Percentiles rank a stretch among this genome's conserved stretches.
phyloP scores from a whole-genome alignment of 2,113 vertebrate genomes.

The Alces alces region DNA sequence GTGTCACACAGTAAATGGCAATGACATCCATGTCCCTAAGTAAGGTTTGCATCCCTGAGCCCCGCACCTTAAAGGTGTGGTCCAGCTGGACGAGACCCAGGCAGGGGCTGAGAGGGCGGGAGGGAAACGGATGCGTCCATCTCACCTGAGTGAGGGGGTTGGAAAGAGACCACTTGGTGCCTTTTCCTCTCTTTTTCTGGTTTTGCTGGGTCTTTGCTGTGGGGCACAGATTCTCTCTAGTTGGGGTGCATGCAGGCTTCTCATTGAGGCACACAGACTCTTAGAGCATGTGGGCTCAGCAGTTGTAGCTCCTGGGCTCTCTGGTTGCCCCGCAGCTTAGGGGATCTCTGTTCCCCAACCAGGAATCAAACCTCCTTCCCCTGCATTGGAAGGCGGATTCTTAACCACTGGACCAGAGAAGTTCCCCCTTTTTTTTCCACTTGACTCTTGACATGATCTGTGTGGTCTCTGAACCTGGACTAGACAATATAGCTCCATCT shows the following conservation, averaged over 20 bases:
- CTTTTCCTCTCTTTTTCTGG: background rate
- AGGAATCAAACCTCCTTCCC: background rate
- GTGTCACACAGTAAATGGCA: background rate
- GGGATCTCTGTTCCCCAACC: background rate
- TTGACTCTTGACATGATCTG: background rate
- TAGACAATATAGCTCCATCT: background rate
- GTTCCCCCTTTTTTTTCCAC: background rate
- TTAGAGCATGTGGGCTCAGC: background rate
- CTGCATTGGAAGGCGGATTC: background rate
- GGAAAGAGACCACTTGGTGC: background rate
- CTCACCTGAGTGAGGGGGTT: background rate
- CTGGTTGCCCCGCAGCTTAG: background rate
- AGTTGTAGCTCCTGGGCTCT: background rate
- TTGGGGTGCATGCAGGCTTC: background rate
- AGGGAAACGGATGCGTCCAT: background rate
- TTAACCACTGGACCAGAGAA: background rate
- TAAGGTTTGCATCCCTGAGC: background rate
- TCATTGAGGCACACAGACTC: accelerated
- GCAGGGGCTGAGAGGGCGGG: background rate
- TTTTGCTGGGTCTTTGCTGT: background rate
- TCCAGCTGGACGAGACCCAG: background rate
- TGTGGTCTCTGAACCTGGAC: background rate
- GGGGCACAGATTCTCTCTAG: accelerated
- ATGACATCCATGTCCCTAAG: background rate
- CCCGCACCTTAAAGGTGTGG: background rate